Evolutionary conservation across 2,797 vertebrate genomes (phyloP).

Genomic region (Acipenser transmontanus): DNA sequence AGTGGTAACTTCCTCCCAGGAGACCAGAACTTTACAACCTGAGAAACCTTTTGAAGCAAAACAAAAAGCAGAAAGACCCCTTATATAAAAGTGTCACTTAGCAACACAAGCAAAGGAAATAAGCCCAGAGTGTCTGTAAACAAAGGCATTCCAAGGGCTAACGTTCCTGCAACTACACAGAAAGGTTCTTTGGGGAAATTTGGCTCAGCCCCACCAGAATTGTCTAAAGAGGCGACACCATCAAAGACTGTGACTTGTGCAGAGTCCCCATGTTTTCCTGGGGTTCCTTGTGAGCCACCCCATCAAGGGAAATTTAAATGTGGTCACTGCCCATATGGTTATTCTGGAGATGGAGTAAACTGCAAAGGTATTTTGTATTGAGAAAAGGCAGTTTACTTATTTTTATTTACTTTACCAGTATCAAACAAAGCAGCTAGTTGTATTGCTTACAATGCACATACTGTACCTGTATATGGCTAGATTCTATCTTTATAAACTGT

Average conservation of each 20-base stretch:
- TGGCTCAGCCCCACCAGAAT: constrained; percentile 31
- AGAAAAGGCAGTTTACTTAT: not conserved
- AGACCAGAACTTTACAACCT: constrained; percentile 25
- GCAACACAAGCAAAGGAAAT: constrained; percentile 24
- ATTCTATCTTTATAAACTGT: too few species aligned
- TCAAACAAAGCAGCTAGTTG: constrained; percentile 1
- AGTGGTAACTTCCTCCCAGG: constrained; percentile 15
- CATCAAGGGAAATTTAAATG: constrained; percentile 55
- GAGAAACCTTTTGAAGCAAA: constrained; percentile 28
- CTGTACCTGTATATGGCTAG: not conserved
- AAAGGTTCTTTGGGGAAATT: constrained; percentile 25
- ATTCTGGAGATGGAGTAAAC: constrained; percentile 66
- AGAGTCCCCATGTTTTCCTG: constrained; percentile 67
- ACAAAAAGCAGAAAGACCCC: constrained; percentile 26
- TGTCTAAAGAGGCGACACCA: constrained; percentile 22
- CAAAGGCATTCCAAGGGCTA: constrained; percentile 26
- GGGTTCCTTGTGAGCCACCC: constrained; percentile 63
- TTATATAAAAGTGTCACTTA: constrained; percentile 21
- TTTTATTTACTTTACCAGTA: not conserved
- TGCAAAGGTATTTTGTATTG: constrained; percentile 64
- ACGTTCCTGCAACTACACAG: constrained; percentile 26
- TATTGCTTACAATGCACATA: constrained; percentile 35
- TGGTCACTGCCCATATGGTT: constrained; percentile 68
- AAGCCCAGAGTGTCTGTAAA: constrained; percentile 20
- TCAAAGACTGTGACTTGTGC: constrained; percentile 48